Conservation (phyloP, 2,888 invertebrate species). For the Drosophila percnosoma region DNA sequence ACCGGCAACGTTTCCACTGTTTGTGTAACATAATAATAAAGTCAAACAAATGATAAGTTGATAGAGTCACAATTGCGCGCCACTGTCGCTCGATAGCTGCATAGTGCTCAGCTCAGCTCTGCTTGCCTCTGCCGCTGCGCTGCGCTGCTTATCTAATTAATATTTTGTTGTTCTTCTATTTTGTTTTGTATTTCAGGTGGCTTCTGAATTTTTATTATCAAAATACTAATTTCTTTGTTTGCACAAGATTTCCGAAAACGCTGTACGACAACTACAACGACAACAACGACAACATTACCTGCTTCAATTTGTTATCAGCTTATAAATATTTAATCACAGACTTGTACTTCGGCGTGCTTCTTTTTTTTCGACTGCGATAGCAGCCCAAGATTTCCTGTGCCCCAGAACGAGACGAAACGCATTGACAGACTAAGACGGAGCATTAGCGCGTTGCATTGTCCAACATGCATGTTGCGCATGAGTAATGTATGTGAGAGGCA, state of each 20-base stretch:
- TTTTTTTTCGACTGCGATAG: slow-evolving; percentile 47
- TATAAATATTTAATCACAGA: slow-evolving; percentile 82
- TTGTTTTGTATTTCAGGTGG: slow-evolving; percentile 64
- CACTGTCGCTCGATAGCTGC: slow-evolving; percentile 31
- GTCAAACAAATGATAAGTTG: slow-evolving; percentile 81
- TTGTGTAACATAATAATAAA: slow-evolving; percentile 78
- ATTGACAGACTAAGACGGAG: background rate
- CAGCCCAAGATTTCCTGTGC: slow-evolving; percentile 49
- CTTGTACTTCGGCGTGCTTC: slow-evolving; percentile 70
- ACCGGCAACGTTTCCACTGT: slow-evolving; percentile 59
- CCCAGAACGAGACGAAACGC: slow-evolving; percentile 12
- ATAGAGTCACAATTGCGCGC: slow-evolving; percentile 74
- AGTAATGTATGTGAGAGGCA: slow-evolving; percentile 53
- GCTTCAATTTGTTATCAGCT: slow-evolving; percentile 77
- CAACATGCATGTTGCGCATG: slow-evolving; percentile 70
- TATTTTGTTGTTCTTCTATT: slow-evolving; percentile 54
- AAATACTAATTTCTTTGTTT: slow-evolving; percentile 81
- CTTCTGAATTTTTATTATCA: slow-evolving; percentile 82
- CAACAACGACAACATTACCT: slow-evolving; percentile 31
- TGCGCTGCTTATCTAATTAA: slow-evolving; percentile 71
- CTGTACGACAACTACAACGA: slow-evolving; percentile 10
- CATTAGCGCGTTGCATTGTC: background rate
- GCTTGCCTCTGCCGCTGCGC: background rate
- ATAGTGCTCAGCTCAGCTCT: slow-evolving; percentile 1
- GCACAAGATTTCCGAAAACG: slow-evolving; percentile 72